A percentile compares a stretch with the other conserved stretches of the same genome.
phyloP scores from a whole-genome alignment of 1,140 invertebrate species.

The Lucilia sericata region DNA sequence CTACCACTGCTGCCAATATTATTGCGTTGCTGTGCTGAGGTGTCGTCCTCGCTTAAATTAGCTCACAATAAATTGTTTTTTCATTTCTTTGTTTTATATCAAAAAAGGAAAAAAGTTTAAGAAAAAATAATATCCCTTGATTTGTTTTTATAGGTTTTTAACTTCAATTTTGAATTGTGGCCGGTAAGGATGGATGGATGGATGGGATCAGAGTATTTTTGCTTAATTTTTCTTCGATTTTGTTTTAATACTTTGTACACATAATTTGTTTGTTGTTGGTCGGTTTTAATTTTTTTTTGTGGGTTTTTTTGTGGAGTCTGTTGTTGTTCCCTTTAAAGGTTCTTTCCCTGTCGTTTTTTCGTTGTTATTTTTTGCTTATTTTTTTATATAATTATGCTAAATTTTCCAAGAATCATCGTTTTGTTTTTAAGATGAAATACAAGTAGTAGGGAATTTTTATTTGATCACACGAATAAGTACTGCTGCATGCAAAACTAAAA shows the following conservation, averaged over 20 bases:
- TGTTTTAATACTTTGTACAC: neutral
- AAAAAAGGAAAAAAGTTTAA: no score
- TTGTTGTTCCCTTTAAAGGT: neutral
- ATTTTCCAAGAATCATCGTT: constrained; percentile 19
- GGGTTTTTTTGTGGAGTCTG: neutral
- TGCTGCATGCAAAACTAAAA: neutral
- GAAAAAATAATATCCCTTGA: neutral
- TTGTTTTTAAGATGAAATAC: neutral
- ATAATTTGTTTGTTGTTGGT: neutral
- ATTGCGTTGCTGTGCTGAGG: constrained; percentile 55
- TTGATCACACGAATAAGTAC: no score
- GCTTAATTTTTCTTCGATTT: constrained; percentile 23
- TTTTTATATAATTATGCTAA: neutral
- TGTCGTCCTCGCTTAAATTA: constrained; percentile 67
- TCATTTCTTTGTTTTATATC: constrained; percentile 1
- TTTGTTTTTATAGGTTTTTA: neutral
- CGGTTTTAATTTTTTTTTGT: neutral
- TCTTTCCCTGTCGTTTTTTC: neutral
- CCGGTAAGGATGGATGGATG: no score
- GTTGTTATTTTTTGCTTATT: neutral
- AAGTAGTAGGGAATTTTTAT: no score
- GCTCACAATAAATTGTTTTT: constrained; percentile 50
- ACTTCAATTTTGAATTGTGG: neutral
- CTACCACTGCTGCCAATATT: neutral
- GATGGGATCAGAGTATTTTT: neutral